A percentile compares a stretch with the other conserved stretches of the same genome.
phyloP scores from a whole-genome alignment of 2,113 vertebrate genomes.

The Alethe diademata region DNA sequence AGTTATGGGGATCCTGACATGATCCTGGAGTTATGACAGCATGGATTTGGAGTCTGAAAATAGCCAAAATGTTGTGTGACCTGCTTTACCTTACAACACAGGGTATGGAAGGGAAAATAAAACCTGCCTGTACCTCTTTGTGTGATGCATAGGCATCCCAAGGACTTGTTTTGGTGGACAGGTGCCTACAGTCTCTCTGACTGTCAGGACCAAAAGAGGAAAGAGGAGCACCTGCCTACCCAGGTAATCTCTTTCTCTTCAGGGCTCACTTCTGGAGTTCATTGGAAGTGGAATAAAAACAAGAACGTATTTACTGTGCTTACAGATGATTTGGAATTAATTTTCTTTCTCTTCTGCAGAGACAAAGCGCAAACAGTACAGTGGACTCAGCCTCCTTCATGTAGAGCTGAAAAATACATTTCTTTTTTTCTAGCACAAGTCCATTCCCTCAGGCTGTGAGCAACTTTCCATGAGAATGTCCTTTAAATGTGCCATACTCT shows the following conservation, averaged over 20 bases:
- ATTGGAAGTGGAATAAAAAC: not conserved
- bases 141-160: not conserved
- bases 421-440: not conserved
- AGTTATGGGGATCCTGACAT: not conserved
- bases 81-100: not conserved
- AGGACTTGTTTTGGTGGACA: not conserved
- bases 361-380: not conserved
- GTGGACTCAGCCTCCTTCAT: accelerated
- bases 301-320: not conserved
- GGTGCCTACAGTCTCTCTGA: not conserved
- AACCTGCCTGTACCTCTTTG: not conserved
- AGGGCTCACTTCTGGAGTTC: not conserved
- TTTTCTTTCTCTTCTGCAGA: not conserved
- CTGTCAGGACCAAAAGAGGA: not conserved
- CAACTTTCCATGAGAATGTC: not conserved
- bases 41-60: not conserved
- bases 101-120: not conserved
- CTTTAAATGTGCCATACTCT: not conserved
- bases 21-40: not conserved
- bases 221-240: not conserved
- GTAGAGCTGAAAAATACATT: not conserved
- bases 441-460: not conserved
- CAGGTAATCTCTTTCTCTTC: not conserved
- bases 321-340: not conserved
- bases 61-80: not conserved